A percentile compares a stretch with the other conserved stretches of the same genome.
phyloP scores from a whole-genome alignment of 2,888 invertebrate genomes.

The Cartodere bifasciata region DNA sequence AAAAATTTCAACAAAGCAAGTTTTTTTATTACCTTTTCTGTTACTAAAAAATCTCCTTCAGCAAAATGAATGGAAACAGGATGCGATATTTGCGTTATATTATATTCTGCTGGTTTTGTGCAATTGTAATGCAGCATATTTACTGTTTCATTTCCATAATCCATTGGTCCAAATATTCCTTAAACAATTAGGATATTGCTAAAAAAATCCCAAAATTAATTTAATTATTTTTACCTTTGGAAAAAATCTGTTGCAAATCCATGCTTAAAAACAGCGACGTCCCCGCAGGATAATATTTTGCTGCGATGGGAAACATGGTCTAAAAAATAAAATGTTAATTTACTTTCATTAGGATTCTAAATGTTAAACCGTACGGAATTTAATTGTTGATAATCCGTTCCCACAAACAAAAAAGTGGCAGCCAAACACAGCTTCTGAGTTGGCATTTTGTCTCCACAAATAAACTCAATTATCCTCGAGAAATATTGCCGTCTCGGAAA shows the following conservation, averaged over 20 bases:
- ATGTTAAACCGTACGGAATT: conserved; percentile 37
- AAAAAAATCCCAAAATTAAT: conserved; percentile 3
- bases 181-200: conserved; percentile 10
- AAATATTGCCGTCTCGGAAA: conserved; percentile 27
- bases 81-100: conserved; percentile 35
- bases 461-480: conserved; percentile 22
- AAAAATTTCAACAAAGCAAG: background rate
- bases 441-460: conserved; percentile 36
- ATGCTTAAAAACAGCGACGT: conserved; percentile 36
- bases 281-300: conserved; percentile 37
- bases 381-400: conserved; percentile 42
- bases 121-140: conserved; percentile 19
- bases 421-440: conserved; percentile 44
- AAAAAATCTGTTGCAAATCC: conserved; percentile 32
- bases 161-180: conserved; percentile 19
- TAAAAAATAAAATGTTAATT: conserved; percentile 18
- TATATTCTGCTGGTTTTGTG: conserved; percentile 18
- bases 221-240: conserved; percentile 21
- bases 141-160: conserved; percentile 16
- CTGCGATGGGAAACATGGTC: conserved; percentile 25
- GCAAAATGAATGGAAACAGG: conserved; percentile 41
- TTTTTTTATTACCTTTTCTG: conserved; percentile 28
- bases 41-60: conserved; percentile 41
- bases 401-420: conserved; percentile 45
- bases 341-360: background rate